Percentiles rank a stretch among this genome's conserved stretches.
These are phyloP conservation scores for Bhutanitis thaidina DNA, from an alignment of 2,888 invertebrate genomes.

Conservation along the genomic window DNA sequence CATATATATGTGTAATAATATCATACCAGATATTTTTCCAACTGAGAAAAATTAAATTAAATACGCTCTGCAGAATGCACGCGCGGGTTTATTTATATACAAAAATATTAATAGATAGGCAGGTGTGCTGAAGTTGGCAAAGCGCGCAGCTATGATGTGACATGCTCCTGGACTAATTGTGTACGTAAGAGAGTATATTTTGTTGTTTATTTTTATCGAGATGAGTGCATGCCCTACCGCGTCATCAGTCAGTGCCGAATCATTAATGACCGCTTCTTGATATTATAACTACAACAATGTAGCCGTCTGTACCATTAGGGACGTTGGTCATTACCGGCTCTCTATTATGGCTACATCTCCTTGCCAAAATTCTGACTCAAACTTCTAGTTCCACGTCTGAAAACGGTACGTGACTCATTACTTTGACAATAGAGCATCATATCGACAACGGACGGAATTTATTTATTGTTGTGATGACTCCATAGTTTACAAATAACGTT, in stretches of 20 bases:
- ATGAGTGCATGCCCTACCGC: slow-evolving; percentile 33
- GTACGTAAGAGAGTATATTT: slow-evolving; percentile 44
- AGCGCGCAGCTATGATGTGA: slow-evolving; percentile 49
- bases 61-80: slow-evolving; percentile 21
- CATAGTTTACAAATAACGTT: too few relatives aligned
- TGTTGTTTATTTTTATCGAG: slow-evolving; percentile 46
- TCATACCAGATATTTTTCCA: slow-evolving; percentile 6
- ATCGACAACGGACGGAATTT: slow-evolving; percentile 6
- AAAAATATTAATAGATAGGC: slow-evolving; percentile 74
- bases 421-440: slow-evolving; percentile 21
- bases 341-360: slow-evolving; percentile 42
- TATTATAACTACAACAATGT: slow-evolving; percentile 34
- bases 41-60: slow-evolving; percentile 6
- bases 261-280: slow-evolving; percentile 16
- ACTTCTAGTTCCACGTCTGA: slow-evolving; percentile 30
- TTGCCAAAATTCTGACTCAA: slow-evolving; percentile 70
- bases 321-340: slow-evolving; percentile 48
- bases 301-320: slow-evolving; percentile 25
- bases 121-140: slow-evolving; percentile 72
- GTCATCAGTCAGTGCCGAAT: slow-evolving; percentile 17
- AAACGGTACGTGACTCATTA: slow-evolving; percentile 43
- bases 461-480: not conserved
- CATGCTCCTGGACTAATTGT: slow-evolving; percentile 66
- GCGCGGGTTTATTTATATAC: slow-evolving; percentile 54
- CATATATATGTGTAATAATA: too few relatives aligned